Conservation (phyloP, 2,888 invertebrate genomes). For the Ferdinandea cuprea region DNA sequence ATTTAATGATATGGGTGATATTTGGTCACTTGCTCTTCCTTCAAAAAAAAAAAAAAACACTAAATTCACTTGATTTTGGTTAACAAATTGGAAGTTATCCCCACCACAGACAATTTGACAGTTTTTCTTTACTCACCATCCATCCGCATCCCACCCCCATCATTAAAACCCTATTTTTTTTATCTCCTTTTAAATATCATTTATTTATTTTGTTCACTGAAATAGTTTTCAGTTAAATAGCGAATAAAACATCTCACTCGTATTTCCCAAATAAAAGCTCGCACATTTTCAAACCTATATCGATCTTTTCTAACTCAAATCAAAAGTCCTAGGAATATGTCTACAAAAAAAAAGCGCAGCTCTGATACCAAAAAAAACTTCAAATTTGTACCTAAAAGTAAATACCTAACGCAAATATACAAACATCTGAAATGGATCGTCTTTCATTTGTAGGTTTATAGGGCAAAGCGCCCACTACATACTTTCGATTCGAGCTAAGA, state of each 20-base stretch:
- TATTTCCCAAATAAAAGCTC: conserved; percentile 51
- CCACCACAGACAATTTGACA: too few species aligned
- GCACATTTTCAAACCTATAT: conserved; percentile 35
- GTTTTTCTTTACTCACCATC: too few species aligned
- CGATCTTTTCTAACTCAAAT: conserved; percentile 24
- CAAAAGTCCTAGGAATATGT: conserved; percentile 12
- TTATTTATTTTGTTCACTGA: conserved; percentile 58
- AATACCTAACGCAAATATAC: conserved; percentile 1
- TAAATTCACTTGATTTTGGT: too few species aligned
- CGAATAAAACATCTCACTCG: conserved; percentile 67
- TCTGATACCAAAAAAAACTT: background rate
- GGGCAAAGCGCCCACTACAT: background rate
- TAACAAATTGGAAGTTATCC: too few species aligned
- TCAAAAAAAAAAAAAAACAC: too few species aligned
- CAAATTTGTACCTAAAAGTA: conserved; percentile 3
- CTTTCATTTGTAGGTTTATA: background rate
- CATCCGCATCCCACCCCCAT: background rate
- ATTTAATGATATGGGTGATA: too few species aligned
- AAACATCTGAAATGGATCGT: background rate
- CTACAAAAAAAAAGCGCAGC: background rate
- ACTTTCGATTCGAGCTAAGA: background rate
- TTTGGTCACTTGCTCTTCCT: too few species aligned
- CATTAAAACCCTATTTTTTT: background rate
- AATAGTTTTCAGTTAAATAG: conserved; percentile 48
- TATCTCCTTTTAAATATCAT: conserved; percentile 46